Conservation (phyloP, 2,797 vertebrate species). For the Lepilemur septentrionalis region DNA sequence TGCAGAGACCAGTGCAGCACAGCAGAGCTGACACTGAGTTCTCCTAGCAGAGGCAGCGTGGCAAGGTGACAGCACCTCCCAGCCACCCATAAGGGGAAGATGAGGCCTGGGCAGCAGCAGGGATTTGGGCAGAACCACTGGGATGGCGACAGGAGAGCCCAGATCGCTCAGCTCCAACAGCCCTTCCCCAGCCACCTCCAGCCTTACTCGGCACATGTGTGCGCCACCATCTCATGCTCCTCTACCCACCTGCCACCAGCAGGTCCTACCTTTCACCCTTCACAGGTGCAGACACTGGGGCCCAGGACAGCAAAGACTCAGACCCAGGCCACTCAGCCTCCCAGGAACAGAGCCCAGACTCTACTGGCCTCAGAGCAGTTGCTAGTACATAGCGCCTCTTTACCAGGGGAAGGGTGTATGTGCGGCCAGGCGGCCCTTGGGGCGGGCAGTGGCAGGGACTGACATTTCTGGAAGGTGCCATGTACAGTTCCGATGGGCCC, state of each 20-base stretch:
- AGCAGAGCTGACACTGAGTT: too few relatives aligned
- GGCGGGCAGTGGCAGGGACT: background rate
- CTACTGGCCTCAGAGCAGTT: background rate
- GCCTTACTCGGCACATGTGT: background rate
- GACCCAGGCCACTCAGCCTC: background rate
- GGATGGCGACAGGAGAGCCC: background rate
- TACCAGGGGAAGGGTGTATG: background rate
- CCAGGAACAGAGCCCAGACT: background rate
- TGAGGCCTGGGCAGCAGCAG: background rate
- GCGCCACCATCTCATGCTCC: background rate
- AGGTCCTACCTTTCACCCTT: background rate
- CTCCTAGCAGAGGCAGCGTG: background rate
- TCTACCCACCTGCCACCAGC: background rate
- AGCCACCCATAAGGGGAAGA: background rate
- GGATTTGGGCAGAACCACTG: background rate
- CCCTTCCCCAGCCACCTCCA: background rate
- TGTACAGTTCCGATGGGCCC: background rate
- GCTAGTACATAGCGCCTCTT: background rate
- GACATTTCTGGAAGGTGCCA: background rate
- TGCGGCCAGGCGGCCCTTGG: too few relatives aligned
- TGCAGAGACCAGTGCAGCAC: background rate
- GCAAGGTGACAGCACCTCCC: background rate
- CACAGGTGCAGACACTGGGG: background rate
- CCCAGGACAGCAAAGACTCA: background rate
- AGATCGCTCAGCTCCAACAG: background rate